Base-by-base conservation (phyloP, 1,140 invertebrate species). In the Bombus soroeensis region DNA sequence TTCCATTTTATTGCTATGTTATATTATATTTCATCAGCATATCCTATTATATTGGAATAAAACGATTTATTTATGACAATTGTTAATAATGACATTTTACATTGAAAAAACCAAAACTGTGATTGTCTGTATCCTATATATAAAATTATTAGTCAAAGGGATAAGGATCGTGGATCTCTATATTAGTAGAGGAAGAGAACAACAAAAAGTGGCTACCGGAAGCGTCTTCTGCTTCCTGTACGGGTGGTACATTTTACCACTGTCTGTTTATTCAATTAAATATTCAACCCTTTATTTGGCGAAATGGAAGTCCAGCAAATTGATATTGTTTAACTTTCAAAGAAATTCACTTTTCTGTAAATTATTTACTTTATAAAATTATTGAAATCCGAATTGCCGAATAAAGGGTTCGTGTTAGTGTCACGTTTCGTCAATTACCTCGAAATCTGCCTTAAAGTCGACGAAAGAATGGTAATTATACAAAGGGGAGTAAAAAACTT, bases 401-500 rank as follows among this genome's bases (percentile, higher is more conserved):
- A 18, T 84, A 34, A 71, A 13, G 66, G 47, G 12, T 76, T 32
- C 28, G 13, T 25, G 28, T 75, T 37, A 70, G 28, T 39, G 15
- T 76, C 59, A 32, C 25, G 37, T 62, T 73, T 72, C 28, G 81
- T 83, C 82, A 79, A 84, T 84, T 79, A 79, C 53, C 71, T 79
- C 37, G 47, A 71, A 59, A 77, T 43, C 53, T 71, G 75, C 82
- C 82, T 84, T 84, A 78, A 66, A n/a, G n/a, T 66, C 25, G 22
- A 71, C 15, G 62, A 83, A 37, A 57, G 18, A 39, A 12, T n/a
- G 37, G 37, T 66, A 9, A 59, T 28, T 37, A n/a, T 25, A 22
- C 5, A 18, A 41, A n/a, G 12, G 15, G 32, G 1, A 37, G 22
- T 25, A 22, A 37, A n/a, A 25, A 25, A 41, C n/a, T 81, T 39